phyloP scores from a whole-genome alignment of 1,140 invertebrate species.

The Drosophila lowei region DNA sequence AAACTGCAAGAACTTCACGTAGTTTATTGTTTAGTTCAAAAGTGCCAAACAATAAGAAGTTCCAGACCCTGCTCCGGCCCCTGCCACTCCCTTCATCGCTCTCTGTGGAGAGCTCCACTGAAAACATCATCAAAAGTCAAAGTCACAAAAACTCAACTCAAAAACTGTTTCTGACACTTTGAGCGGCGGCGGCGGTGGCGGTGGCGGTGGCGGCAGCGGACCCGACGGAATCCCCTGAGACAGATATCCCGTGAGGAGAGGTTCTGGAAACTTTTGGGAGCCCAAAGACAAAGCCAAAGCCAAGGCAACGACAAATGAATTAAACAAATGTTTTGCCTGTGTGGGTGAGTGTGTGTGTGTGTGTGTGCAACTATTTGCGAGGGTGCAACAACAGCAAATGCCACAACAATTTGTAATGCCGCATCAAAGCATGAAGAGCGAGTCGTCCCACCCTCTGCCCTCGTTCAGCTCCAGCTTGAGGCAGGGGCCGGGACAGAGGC shows the following conservation, averaged over 20 bases:
- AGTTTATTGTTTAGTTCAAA: constrained; percentile 44
- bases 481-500: too few species aligned
- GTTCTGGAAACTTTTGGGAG: constrained; percentile 19
- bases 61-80: constrained; percentile 8
- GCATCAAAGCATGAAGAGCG: constrained; percentile 40
- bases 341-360: constrained; percentile 1
- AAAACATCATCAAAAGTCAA: constrained; percentile 51
- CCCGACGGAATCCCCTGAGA: constrained; percentile 29
- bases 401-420: constrained; percentile 54
- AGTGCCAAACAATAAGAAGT: constrained; percentile 49
- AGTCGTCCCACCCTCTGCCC: too few species aligned
- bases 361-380: constrained; percentile 43
- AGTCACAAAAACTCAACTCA: constrained; percentile 49
- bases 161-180: constrained; percentile 50
- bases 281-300: constrained; percentile 34
- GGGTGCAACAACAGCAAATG: constrained; percentile 45
- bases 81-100: neutral
- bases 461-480: too few species aligned
- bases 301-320: constrained; percentile 50
- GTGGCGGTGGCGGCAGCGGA: too few species aligned
- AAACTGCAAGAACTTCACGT: constrained; percentile 7
- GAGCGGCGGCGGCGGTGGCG: constrained; percentile 34
- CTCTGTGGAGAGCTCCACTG: constrained; percentile 19
- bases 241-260: constrained; percentile 28
- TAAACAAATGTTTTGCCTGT: constrained; percentile 34